phyloP scores from a whole-genome alignment of 2,888 invertebrate species.

The Agrotis segetum region DNA sequence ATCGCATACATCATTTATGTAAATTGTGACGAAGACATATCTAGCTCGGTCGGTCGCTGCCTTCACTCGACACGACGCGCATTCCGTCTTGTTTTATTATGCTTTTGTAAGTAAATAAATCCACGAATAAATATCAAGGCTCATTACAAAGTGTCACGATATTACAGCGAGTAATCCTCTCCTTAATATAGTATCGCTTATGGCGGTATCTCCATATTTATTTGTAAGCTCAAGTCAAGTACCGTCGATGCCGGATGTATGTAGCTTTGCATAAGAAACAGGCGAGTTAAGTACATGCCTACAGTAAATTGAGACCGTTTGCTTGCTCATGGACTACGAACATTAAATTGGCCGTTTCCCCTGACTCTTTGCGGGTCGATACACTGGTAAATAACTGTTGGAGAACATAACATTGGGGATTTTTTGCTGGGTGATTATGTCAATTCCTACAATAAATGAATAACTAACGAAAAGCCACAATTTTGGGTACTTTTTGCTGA shows the following conservation, averaged over 20 bases:
- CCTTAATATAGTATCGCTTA: slow-evolving; percentile 37
- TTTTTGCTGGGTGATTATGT: not conserved
- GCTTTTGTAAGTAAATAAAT: slow-evolving; percentile 79
- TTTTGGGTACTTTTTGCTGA: not conserved
- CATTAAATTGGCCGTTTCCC: slow-evolving; percentile 57
- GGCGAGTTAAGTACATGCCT: slow-evolving; percentile 31
- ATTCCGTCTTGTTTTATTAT: slow-evolving; percentile 83
- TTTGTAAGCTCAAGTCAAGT: slow-evolving; percentile 41
- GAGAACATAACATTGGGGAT: slow-evolving; percentile 7
- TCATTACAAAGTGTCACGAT: slow-evolving; percentile 73
- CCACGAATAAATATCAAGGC: slow-evolving; percentile 71
- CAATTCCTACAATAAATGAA: not conserved
- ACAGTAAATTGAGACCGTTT: slow-evolving; percentile 55
- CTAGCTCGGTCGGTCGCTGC: slow-evolving; percentile 83
- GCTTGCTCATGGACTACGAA: slow-evolving; percentile 53
- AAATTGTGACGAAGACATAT: slow-evolving; percentile 91
- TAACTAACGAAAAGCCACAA: not conserved
- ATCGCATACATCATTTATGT: slow-evolving; percentile 91
- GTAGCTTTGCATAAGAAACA: slow-evolving; percentile 58
- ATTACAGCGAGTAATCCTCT: slow-evolving; percentile 55
- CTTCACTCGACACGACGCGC: slow-evolving; percentile 87
- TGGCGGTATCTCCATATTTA: slow-evolving; percentile 47
- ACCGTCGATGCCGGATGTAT: slow-evolving; percentile 53
- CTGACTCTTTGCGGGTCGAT: slow-evolving; percentile 37
- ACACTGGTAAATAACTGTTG: slow-evolving; percentile 28